Percentiles rank a stretch among this genome's conserved stretches.
Evolutionary conservation across 2,113 vertebrate species (phyloP).

Genomic region (Fregata magnificens): DNA sequence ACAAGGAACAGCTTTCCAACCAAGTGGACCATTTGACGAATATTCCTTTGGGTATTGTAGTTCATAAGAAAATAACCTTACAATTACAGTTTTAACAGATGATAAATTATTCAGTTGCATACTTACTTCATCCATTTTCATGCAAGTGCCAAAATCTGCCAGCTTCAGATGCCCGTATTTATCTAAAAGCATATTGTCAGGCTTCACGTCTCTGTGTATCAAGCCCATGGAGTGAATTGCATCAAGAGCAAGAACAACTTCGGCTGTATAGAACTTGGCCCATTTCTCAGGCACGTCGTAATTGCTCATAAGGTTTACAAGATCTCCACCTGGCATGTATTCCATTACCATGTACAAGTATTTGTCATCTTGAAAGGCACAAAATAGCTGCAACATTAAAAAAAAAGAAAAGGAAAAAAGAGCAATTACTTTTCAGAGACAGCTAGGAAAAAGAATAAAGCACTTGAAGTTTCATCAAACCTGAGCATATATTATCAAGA

Average conservation of each 20-base stretch:
- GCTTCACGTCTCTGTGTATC: conserved; percentile 97
- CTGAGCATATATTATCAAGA: not conserved
- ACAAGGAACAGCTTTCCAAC: not conserved
- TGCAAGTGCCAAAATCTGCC: conserved; percentile 98
- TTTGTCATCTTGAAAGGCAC: conserved; percentile 98
- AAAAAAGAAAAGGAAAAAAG: not conserved
- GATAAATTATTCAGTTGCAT: not conserved
- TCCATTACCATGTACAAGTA: conserved; percentile 99
- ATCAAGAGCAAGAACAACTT: conserved; percentile 96
- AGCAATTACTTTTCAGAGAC: not conserved
- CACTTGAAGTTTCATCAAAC: not conserved
- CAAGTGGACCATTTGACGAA: not conserved
- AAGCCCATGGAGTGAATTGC: conserved; percentile 99
- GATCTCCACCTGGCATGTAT: conserved; percentile 99
- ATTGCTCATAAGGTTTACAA: conserved; percentile 99
- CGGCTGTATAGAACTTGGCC: conserved; percentile 97
- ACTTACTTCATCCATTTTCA: conserved; percentile 98
- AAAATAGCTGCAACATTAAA: conserved; percentile 83
- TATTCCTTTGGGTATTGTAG: not conserved
- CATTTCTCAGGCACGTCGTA: conserved; percentile 98
- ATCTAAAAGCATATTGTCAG: conserved; percentile 99
- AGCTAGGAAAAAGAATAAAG: not conserved
- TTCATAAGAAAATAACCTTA: not conserved
- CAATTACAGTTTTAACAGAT: not conserved
- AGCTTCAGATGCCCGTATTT: conserved; percentile 92